Conservation (phyloP, 2,113 vertebrate species). For the Brachyistius frenatus region DNA sequence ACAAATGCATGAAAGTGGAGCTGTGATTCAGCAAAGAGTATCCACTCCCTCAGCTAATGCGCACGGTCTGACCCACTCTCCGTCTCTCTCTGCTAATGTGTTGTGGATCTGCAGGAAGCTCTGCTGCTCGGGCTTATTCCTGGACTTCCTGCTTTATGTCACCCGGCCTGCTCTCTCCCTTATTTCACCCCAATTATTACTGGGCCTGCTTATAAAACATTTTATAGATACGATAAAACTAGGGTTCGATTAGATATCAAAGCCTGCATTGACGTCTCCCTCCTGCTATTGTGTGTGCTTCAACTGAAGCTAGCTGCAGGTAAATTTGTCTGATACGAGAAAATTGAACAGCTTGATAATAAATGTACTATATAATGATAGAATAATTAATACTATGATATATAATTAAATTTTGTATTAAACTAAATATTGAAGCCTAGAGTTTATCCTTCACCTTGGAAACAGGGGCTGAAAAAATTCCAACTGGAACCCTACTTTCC, state of each 20-base stretch:
- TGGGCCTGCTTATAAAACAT: constrained; percentile 62
- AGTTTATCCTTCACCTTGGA: too few species aligned
- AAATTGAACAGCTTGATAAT: neutral
- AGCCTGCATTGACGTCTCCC: neutral
- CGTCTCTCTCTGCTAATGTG: constrained; percentile 27
- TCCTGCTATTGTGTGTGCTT: neutral
- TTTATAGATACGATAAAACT: constrained; percentile 44
- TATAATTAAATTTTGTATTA: too few species aligned
- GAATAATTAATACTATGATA: too few species aligned
- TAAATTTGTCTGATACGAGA: neutral
- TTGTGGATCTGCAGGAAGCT: constrained; percentile 42
- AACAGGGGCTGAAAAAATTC: neutral
- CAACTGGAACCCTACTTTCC: neutral
- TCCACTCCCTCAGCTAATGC: constrained; percentile 12
- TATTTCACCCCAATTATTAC: constrained; percentile 43
- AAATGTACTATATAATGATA: too few species aligned
- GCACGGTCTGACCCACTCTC: constrained; percentile 17
- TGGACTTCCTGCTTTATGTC: constrained; percentile 48
- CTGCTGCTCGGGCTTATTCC: constrained; percentile 33
- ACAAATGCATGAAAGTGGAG: constrained; percentile 26
- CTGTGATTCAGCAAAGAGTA: constrained; percentile 45
- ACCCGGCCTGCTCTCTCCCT: constrained; percentile 23
- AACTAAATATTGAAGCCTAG: too few species aligned
- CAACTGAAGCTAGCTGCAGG: neutral
- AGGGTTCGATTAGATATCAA: constrained; percentile 1